Conservation (phyloP, 2,888 invertebrate species). For the Drosophila fulvimacula region DNA sequence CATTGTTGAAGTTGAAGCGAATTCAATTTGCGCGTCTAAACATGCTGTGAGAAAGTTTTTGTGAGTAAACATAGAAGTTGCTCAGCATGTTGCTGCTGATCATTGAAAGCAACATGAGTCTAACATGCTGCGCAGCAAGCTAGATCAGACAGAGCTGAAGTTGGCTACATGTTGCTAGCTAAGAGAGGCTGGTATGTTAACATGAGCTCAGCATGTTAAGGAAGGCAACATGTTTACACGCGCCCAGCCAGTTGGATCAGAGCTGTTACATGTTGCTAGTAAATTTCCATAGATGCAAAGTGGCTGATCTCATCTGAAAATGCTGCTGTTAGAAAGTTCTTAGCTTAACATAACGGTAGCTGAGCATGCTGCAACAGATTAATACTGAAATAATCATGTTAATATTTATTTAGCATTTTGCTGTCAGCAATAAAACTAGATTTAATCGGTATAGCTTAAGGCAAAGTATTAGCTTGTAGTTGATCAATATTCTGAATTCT, state of each 20-base stretch:
- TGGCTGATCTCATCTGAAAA: background rate
- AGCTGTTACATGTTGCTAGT: too few relatives aligned
- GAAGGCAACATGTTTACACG: too few relatives aligned
- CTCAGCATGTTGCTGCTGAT: slow-evolving; percentile 4
- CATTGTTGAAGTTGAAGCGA: background rate
- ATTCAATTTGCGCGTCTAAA: background rate
- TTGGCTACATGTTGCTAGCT: too few relatives aligned
- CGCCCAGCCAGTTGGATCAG: too few relatives aligned
- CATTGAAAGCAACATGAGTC: background rate
- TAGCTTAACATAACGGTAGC: background rate
- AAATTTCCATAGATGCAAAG: background rate
- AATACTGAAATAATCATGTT: too few relatives aligned
- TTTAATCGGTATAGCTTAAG: too few relatives aligned
- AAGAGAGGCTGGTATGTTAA: too few relatives aligned
- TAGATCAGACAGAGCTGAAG: background rate
- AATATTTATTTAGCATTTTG: background rate
- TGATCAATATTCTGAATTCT: too few relatives aligned
- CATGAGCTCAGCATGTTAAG: too few relatives aligned
- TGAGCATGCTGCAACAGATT: background rate
- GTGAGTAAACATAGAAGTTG: background rate
- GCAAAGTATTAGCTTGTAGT: background rate
- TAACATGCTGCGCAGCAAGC: background rate
- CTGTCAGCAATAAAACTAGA: too few relatives aligned
- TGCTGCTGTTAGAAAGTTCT: background rate
- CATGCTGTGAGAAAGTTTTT: background rate